These are phyloP conservation scores for Clostera curtula DNA, from an alignment of 2,888 invertebrate species.

Conservation along the genomic window DNA sequence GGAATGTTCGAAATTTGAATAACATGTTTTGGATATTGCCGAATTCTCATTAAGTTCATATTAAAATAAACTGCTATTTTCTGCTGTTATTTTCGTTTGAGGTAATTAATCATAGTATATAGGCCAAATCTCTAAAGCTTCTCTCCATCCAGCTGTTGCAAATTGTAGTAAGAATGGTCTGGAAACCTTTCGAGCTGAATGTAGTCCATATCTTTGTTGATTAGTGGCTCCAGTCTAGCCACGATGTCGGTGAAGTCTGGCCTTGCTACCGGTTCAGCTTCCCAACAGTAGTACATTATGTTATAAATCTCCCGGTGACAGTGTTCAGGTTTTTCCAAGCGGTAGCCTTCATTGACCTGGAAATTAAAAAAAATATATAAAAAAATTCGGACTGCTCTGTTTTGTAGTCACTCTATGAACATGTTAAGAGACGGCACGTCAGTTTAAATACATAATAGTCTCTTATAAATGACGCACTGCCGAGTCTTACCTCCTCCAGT, in stretches of 20 bases:
- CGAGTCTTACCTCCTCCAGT: no score
- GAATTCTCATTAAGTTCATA: no score
- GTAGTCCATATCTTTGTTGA: conserved; percentile 94
- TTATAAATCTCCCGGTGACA: conserved; percentile 94
- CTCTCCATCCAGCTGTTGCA: conserved; percentile 89
- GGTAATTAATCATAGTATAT: no score
- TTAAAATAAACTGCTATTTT: no score
- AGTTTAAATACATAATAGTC: no score
- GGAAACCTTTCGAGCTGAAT: conserved; percentile 94
- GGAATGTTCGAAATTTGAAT: no score
- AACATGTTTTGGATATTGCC: no score
- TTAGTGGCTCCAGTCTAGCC: conserved; percentile 84
- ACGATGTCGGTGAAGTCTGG: conserved; percentile 91
- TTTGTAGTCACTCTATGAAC: no score
- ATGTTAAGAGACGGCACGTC: no score
- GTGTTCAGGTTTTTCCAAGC: conserved; percentile 94
- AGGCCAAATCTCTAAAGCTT: conserved; percentile 60
- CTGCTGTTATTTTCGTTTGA: no score
- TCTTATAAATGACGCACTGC: no score
- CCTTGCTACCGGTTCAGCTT: conserved; percentile 86
- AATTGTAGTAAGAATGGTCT: conserved; percentile 93
- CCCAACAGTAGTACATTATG: conserved; percentile 98
- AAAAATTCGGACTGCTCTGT: no score
- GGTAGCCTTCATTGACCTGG: conserved; percentile 91
- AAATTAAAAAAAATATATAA: conserved; percentile 15